phyloP scores from a whole-genome alignment of 2,797 vertebrate species.

The Trachops cirrhosus region DNA sequence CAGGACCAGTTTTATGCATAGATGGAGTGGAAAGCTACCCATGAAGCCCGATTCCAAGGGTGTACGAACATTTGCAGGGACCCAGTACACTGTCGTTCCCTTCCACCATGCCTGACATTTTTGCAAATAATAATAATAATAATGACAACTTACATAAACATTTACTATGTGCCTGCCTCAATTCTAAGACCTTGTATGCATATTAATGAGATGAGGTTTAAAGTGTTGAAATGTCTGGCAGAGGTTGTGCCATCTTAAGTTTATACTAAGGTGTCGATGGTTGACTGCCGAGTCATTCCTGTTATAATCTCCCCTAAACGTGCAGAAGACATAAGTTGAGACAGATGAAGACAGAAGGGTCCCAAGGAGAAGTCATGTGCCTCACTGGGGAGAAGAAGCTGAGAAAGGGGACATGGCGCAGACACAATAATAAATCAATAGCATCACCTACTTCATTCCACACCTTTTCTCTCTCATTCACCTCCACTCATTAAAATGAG shows the following conservation, averaged over 20 bases:
- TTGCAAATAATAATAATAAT: not conserved
- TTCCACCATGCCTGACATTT: not conserved
- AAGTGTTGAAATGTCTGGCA: not conserved
- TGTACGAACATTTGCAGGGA: not conserved
- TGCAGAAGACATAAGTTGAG: not conserved
- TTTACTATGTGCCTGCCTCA: not conserved
- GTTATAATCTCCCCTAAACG: not conserved
- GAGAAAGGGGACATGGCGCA: not conserved
- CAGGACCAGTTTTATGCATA: not conserved
- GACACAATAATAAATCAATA: not conserved
- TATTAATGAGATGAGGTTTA: not conserved
- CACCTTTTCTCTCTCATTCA: not conserved
- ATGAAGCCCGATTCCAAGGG: not conserved
- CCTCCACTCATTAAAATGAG: not conserved
- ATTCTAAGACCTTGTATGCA: not conserved
- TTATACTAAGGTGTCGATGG: not conserved
- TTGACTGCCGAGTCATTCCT: not conserved
- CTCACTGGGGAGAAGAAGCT: not conserved
- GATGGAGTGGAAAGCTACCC: not conserved
- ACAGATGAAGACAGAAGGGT: not conserved
- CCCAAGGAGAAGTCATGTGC: not conserved
- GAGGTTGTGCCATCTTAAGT: not conserved
- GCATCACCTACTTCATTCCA: accelerated
- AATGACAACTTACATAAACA: not conserved
- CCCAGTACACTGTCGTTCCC: not conserved